phyloP scores from a whole-genome alignment of 1,140 invertebrate species.

The Helicoverpa zea region DNA sequence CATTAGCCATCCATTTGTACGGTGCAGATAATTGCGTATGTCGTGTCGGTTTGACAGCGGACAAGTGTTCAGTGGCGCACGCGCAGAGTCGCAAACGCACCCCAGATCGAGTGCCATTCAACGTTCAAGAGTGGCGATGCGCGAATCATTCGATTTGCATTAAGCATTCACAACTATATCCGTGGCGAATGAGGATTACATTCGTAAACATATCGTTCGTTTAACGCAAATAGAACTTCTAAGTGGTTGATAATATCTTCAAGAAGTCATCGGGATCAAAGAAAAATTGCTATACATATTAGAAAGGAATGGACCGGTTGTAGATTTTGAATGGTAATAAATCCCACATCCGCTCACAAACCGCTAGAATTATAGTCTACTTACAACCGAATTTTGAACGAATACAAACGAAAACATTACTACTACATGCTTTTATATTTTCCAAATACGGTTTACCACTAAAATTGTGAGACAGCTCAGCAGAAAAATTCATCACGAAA shows the following conservation, averaged over 20 bases:
- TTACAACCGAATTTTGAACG: background rate
- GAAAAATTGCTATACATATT: no score
- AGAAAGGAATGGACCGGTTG: no score
- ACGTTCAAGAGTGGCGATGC: slow-evolving; percentile 62
- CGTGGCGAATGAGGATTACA: slow-evolving; percentile 51
- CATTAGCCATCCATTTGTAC: slow-evolving; percentile 26
- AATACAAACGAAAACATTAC: background rate
- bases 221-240: background rate
- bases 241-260: background rate
- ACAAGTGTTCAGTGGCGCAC: slow-evolving; percentile 36
- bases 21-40: slow-evolving; percentile 22
- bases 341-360: no score
- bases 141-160: slow-evolving; percentile 73
- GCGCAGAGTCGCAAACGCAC: slow-evolving; percentile 20
- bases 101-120: slow-evolving; percentile 53
- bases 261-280: background rate
- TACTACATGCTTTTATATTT: no score
- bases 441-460: background rate
- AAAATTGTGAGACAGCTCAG: background rate
- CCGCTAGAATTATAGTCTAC: no score
- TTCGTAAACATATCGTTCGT: background rate
- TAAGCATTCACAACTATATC: slow-evolving; percentile 57
- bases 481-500: slow-evolving; percentile 33
- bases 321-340: no score
- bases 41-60: slow-evolving; percentile 39